Percentiles rank a stretch among this genome's conserved stretches.
Conservation (phyloP, 2,113 vertebrate species). For the Nothocercus nigrocapillus region DNA sequence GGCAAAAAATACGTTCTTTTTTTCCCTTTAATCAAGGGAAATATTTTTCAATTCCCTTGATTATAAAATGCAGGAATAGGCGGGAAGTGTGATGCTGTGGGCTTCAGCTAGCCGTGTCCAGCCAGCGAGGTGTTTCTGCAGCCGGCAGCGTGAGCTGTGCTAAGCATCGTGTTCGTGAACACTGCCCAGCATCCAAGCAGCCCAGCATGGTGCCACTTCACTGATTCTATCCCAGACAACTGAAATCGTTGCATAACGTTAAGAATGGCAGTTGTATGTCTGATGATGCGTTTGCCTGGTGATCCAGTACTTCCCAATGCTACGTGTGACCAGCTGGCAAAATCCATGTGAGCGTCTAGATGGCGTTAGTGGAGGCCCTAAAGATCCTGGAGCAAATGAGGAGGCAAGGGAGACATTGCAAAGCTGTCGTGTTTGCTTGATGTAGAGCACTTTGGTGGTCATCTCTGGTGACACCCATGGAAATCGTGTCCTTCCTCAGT, state of each 20-base stretch:
- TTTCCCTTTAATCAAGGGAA: not conserved
- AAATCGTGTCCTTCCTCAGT: not conserved
- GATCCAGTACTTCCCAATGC: not conserved
- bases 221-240: too few relatives aligned
- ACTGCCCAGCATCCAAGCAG: accelerated
- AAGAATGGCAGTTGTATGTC: not conserved
- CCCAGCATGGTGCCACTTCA: not conserved
- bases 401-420: not conserved
- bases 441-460: accelerated
- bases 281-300: not conserved
- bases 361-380: not conserved
- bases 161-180: not conserved
- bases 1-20: accelerated
- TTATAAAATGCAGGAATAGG: not conserved
- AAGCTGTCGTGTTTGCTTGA: not conserved
- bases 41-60: too few relatives aligned
- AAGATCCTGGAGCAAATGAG: not conserved
- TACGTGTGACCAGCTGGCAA: too few relatives aligned
- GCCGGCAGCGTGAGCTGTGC: not conserved
- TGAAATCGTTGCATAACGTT: not conserved
- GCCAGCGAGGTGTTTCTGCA: not conserved
- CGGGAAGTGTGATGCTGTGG: not conserved
- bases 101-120: not conserved
- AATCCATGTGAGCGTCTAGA: not conserved
- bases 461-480: not conserved